Base-by-base conservation (phyloP, 2,113 vertebrate genomes). In the Diadophis punctatus region DNA sequence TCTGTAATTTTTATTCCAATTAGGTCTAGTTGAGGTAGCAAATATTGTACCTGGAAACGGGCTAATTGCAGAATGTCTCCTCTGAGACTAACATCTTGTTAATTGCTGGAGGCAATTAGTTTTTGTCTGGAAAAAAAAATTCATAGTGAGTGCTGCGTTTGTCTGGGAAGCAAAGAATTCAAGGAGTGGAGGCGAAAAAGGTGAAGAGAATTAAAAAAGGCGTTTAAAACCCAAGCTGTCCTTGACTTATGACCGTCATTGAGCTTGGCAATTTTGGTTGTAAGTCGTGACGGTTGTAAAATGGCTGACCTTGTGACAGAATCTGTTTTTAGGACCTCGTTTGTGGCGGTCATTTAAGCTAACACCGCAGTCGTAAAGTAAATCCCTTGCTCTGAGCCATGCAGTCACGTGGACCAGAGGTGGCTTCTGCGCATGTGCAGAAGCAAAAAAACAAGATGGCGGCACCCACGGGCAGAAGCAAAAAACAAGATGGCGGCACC, bases 31-130 rank as follows among this genome's bases (percentile, higher is more conserved):
- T 93, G 91, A 92, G 95, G 96, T 95, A 95, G 93, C 95, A 96
- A 96, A 96, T 68, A 93, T 91, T 93, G 95, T 93, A 91, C 96
- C 93, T 96, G 94, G 95, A 95, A 95, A 94, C 46, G 10, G 89
- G 89, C 93, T 16, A 94, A 96, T 95, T 93, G 91, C 60, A 92
- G 96, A 97, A 96, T 84, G 34, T 94, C 97, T 96, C 96, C 97
- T 96, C 93, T 89, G 96, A 96, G 97, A 97, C 80, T 84, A 25
- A 90, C 95, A 93, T 89, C 63, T 58, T 93, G 86, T 96, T 95
- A 96, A 93, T 94, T 92, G 96, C 89, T 88, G 94, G 91, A 95
- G 95, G 96, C 96, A 96, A 96, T 97, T 97, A 95, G 96, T 97
- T 97, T 96, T 94, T 94, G 85, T 95, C 95, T 94, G 25, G 2